Evolutionary conservation across 2,888 invertebrate species (phyloP).

Genomic region (Epinotia bilunana): DNA sequence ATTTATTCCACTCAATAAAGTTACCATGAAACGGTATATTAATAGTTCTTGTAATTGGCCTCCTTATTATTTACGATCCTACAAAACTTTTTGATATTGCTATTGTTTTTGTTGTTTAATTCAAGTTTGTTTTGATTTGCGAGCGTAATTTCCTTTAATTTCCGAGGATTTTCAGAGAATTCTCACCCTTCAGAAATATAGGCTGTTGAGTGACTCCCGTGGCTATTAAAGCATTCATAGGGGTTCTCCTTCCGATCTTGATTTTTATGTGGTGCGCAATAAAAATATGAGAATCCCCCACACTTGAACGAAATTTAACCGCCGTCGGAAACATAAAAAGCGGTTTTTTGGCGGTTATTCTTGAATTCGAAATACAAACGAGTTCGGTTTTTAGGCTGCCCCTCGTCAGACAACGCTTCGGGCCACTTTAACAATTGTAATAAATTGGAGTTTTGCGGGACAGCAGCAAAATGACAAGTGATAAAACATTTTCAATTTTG

Average conservation of each 20-base stretch:
- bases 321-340: conserved; percentile 76
- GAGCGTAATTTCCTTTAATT: conserved; percentile 31
- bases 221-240: conserved; percentile 61
- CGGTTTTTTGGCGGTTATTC: conserved; percentile 54
- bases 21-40: conserved; percentile 19
- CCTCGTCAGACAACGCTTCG: conserved; percentile 26
- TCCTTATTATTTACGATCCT: conserved; percentile 17
- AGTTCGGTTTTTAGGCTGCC: conserved; percentile 28
- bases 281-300: conserved; percentile 75
- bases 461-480: conserved; percentile 20
- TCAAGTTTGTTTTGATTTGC: conserved; percentile 35
- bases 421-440: conserved; percentile 28
- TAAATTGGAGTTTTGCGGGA: conserved; percentile 11
- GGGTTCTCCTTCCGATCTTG: conserved; percentile 57
- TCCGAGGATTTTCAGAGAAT: conserved; percentile 23
- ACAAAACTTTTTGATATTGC: conserved; percentile 32
- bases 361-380: conserved; percentile 52
- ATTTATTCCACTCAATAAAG: not conserved
- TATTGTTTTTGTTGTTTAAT: conserved; percentile 38
- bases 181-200: conserved; percentile 15
- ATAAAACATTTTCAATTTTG: conserved; percentile 28
- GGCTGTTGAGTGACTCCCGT: conserved; percentile 53
- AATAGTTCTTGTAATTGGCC: conserved; percentile 27
- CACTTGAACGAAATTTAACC: conserved; percentile 75
- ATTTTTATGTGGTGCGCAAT: conserved; percentile 73